Evolutionary conservation across 2,797 vertebrate species (phyloP), one percentile per base, ranked within the genome.

Genomic region (Takifugu ocellatus): DNA sequence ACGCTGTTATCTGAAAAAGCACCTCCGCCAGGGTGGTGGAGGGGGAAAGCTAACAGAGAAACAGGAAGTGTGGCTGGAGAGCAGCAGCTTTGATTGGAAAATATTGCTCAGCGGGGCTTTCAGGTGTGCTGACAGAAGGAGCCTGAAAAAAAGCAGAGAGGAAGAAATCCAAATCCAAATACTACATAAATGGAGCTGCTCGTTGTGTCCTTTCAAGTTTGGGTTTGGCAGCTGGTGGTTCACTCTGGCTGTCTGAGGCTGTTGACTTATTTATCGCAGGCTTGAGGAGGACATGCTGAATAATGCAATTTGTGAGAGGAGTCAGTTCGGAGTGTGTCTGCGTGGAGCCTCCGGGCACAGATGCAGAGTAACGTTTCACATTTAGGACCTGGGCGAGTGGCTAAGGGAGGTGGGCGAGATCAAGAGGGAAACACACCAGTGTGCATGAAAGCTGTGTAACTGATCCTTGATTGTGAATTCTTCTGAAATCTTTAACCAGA

Each of bases 181-280:
- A 39, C 36, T 14, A 39, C 36, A 14, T 39, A 68, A 71, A 75
- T 67, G 66, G 59, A 49, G 2, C 24, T 6, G 57, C 42, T 43
- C 72, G 64, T 59, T 67, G 26, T 72, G 70, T 73, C 70, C 73
- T 80, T 70, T 83, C 61, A 63, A 71, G 68, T 63, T 77, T 82
- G 83, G 75, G 72, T 75, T 67, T 71, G 51, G 58, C 77, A 66
- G 73, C 72, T 75, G 21, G 54, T 75, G 69, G 61, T 74, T 77
- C 77, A 68, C 72, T 55, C 58, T 68, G 68, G 68, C 81, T 81
- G 77, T 81, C 79, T 78, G 70, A 25, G 49, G 54, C 70, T 80
- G 75, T 74, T 87, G 66, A 87, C 70, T 88, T 87, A 90, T 89
- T 89, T 84, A 88, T 85, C 82, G 81, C 67, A 75, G 70, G 68